A percentile compares a stretch with the other conserved stretches of the same genome.
These are phyloP conservation scores for Phaetusa simplex DNA, from an alignment of 2,113 vertebrate genomes.

Conservation along the genomic window DNA sequence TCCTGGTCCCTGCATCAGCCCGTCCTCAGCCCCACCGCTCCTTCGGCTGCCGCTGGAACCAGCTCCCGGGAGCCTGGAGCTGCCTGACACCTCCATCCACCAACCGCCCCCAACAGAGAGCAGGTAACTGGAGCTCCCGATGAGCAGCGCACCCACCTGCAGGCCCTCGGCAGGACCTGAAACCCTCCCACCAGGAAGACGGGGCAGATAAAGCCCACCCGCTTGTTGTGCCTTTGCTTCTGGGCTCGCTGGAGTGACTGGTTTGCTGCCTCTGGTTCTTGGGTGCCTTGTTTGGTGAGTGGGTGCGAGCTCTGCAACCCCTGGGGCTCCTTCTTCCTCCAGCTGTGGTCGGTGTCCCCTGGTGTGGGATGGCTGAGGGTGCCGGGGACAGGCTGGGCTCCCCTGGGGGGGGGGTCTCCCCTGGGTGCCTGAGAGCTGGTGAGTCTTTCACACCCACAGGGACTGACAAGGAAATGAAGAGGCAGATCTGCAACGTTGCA, in stretches of 20 bases:
- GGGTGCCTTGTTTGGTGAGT: fast-evolving
- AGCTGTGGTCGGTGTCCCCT: background rate
- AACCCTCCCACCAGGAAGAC: background rate
- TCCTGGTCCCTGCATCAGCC: background rate
- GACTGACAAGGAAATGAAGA: fast-evolving
- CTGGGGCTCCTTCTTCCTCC: background rate
- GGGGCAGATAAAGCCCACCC: background rate
- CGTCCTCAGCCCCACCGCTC: background rate
- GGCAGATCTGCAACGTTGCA: background rate
- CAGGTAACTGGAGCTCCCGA: fast-evolving
- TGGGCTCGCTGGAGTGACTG: fast-evolving
- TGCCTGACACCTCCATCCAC: fast-evolving
- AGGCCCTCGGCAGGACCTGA: background rate
- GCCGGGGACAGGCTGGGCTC: background rate
- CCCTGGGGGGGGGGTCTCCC: background rate
- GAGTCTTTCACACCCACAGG: background rate
- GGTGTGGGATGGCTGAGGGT: background rate
- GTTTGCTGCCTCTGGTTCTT: fast-evolving
- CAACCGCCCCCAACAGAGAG: fast-evolving
- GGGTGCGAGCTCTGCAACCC: background rate
- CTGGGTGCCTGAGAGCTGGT: fast-evolving
- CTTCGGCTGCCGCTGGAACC: background rate
- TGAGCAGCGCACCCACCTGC: background rate
- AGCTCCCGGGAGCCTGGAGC: background rate
- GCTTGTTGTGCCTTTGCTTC: background rate